A percentile compares a stretch with the other conserved stretches of the same genome.
Conservation (phyloP, 64 coral and sea anemone genomes). For the Dendronephthya gigantea region DNA sequence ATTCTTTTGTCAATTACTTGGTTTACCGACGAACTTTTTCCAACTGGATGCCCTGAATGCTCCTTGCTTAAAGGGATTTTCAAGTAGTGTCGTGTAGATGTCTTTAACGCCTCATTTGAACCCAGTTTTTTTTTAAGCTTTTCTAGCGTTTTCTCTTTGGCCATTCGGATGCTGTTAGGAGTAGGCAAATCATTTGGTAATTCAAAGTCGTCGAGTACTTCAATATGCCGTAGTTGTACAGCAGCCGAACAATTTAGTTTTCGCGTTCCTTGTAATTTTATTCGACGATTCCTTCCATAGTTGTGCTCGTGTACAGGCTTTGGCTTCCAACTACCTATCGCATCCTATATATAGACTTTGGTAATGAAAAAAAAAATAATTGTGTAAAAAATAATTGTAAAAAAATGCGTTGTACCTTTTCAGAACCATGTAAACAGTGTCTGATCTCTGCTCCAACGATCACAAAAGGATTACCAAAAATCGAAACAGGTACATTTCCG, state of each 20-base stretch:
- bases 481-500: not conserved
- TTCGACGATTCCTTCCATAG: not conserved
- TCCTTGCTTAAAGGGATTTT: constrained; percentile 21
- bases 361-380: too few species aligned
- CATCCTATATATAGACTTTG: not conserved
- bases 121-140: not conserved
- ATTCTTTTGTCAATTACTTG: constrained; percentile 36
- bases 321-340: not conserved
- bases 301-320: not conserved
- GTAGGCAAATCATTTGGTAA: not conserved
- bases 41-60: constrained; percentile 26
- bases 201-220: constrained; percentile 12
- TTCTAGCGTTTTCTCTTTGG: constrained; percentile 5
- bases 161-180: not conserved
- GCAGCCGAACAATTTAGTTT: constrained; percentile 3
- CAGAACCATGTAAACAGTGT: not conserved
- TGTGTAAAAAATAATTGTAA: too few species aligned
- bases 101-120: not conserved
- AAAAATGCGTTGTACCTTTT: too few species aligned
- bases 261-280: constrained; percentile 22
- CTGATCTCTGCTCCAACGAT: not conserved
- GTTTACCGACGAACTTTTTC: not conserved
- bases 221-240: constrained; percentile 9
- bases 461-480: not conserved
- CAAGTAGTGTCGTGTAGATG: not conserved